Evolutionary conservation across 2,888 invertebrate species (phyloP), one percentile per base, ranked within the genome.

Genomic region (Cryptus viduatorius): DNA sequence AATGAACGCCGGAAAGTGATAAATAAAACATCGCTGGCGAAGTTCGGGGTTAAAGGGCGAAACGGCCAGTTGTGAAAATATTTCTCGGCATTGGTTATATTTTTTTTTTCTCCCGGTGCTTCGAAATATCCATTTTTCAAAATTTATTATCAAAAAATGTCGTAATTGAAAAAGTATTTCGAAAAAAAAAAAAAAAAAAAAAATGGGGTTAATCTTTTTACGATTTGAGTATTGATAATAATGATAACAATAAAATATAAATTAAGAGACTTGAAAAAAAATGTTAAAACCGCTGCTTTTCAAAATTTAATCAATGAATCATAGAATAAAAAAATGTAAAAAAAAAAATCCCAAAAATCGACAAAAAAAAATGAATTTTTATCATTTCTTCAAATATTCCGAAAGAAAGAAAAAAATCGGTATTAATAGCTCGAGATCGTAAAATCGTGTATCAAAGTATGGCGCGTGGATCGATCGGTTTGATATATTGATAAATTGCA

Each of bases 401-500:
- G n/a, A 50, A 12, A 50, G 1, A 29, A 14, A 24, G 14, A 46
- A 16, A 31, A 56, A 7, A 53, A 53, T 53, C n/a, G 37, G 4
- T 8, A 44, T 56, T 14, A 4, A 10, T 46, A 1, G 1, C 4
- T 29, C 29, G 31, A 19, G 16, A 56, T 4, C 16, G 16, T 56
- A 56, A 56, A 19, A 19, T 3, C 10, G 29, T 10, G 19, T 24
- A 37, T 65, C 37, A 37, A 19, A 50, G n/a, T 1, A 14, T 24
- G 72, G 69, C 79, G 64, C 77, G 65, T 64, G 76, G 68, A 72
- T 75, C 75, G 69, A 59, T n/a, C 42, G 78, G 44, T 81, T 64
- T 79, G 77, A 56, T 64, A 80, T 80, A 92, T 92, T 93, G 93
- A 93, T 93, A 93, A 93, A 93, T 93, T 93, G 92, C 91, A 86